Base-by-base conservation (phyloP, 2,888 invertebrate species). In the Lordiphosa andalusiaca region DNA sequence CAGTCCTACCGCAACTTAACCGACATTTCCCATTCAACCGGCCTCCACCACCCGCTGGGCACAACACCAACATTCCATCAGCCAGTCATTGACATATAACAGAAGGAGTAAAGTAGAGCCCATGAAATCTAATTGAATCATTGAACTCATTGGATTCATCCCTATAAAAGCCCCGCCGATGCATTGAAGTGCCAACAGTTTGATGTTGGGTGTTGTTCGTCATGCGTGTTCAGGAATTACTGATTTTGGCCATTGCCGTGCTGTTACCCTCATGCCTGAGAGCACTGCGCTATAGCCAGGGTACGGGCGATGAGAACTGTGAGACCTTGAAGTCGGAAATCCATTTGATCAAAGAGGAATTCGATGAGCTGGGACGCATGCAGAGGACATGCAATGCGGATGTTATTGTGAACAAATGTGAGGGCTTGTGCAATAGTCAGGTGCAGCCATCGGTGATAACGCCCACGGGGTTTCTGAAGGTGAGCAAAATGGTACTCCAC, bases 301-400 rank as follows among this genome's bases (percentile, higher is more conserved):
- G 88, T 10, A 81, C 80, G 4, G 89, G 88, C 25, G 95, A 95
- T 80, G 95, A 95, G 89, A 93, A 93, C 71, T 97, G 96, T 88
- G 96, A 96, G 89, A 96, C 96, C 2, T 90, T 96, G 56, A 94
- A 95, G 50, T 95, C 95, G 6, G 95, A 96, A 89, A 94, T 97
- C 83, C 96, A 96, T 87, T 91, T 97, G 64, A 95, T 94, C 47
- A 97, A 97, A 94, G 97, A 97, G 90, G 96, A 97, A 88, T 96
- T 94, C 84, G 95, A 96, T 83, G 96, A 96, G 69, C 90, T 94
- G 80, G 96, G 96, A n/a, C 91, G 95, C 71, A 90, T 97, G 77
- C 91, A 93, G 77, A 91, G 97, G 84, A 96, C 96, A 10, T 98
- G 98, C 87, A 96, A 95, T 86, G 96, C 96, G 0, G 96, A 96